These are phyloP conservation scores for Sturmia bella DNA, from an alignment of 2,888 invertebrate genomes.

Conservation along the genomic window DNA sequence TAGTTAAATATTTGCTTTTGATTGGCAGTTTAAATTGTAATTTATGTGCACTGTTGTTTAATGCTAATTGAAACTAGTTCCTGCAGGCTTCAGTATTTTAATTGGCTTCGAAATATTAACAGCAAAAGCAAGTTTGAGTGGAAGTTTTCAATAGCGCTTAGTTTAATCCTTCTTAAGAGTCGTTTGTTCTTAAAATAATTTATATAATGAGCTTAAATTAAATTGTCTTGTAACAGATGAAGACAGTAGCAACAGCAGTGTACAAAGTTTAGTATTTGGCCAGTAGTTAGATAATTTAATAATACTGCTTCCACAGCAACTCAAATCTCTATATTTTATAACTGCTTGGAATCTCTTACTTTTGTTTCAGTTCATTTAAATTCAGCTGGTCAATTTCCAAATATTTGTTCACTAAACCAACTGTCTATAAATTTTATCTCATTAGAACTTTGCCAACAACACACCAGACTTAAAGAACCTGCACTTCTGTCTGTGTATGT, in stretches of 20 bases:
- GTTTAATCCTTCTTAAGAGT: constrained; percentile 22
- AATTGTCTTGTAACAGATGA: background rate
- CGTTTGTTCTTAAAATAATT: constrained; percentile 12
- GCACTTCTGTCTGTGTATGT: background rate
- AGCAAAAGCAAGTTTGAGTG: background rate
- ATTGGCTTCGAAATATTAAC: constrained; percentile 24
- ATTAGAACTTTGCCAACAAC: background rate
- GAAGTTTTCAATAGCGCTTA: constrained; percentile 29
- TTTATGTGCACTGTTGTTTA: constrained; percentile 4
- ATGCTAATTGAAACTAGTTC: constrained; percentile 36
- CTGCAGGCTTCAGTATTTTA: constrained; percentile 6
- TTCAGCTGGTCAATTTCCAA: constrained; percentile 54
- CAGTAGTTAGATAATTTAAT: background rate
- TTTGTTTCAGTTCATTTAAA: constrained; percentile 40
- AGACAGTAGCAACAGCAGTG: background rate
- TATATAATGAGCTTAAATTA: constrained; percentile 38
- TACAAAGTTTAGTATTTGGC: background rate
- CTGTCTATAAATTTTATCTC: constrained; percentile 16
- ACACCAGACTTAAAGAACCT: background rate
- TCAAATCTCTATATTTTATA: background rate
- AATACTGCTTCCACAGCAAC: background rate
- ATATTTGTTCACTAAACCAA: constrained; percentile 20
- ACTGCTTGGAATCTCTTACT: background rate
- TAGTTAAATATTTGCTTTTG: constrained; percentile 19
- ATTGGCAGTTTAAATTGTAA: constrained; percentile 28